Percentiles rank a stretch among this genome's conserved stretches.
phyloP scores from a whole-genome alignment of 2,888 invertebrate genomes.

The Amblyjoppa proteus region DNA sequence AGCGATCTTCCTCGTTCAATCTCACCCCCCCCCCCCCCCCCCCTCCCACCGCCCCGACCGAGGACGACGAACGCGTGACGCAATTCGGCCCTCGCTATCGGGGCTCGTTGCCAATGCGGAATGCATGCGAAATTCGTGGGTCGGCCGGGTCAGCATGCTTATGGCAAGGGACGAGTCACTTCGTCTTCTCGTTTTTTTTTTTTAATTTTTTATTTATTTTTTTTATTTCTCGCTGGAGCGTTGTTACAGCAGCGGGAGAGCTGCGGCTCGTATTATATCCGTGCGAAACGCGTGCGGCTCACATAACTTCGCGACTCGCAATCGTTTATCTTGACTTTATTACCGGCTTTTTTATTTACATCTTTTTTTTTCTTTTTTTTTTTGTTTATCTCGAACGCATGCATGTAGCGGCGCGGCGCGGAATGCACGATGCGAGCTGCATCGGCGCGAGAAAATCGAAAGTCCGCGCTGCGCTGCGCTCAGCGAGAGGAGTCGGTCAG shows the following conservation, averaged over 20 bases:
- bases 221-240: not conserved
- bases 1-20: slow-evolving; percentile 15
- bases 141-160: slow-evolving; percentile 45
- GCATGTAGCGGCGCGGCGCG: not conserved
- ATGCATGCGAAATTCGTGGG: slow-evolving; percentile 59
- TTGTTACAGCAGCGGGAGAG: slow-evolving; percentile 32
- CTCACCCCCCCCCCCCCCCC: too few relatives aligned
- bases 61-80: slow-evolving; percentile 39
- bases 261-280: not conserved
- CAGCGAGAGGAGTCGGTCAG: slow-evolving; percentile 52
- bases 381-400: not conserved
- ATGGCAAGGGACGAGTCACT: slow-evolving; percentile 23
- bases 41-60: not conserved
- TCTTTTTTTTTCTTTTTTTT: not conserved
- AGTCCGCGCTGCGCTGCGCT: slow-evolving; percentile 25
- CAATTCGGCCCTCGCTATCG: slow-evolving; percentile 23
- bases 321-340: slow-evolving; percentile 53
- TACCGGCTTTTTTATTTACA: not conserved
- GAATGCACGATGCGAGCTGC: slow-evolving; percentile 2
- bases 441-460: slow-evolving; percentile 52
- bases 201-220: too few relatives aligned
- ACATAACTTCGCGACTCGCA: slow-evolving; percentile 52
- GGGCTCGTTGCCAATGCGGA: slow-evolving; percentile 39
- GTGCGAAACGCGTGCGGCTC: slow-evolving; percentile 1
- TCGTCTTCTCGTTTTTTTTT: too few relatives aligned